Base-by-base conservation (phyloP, 2,888 invertebrate genomes). In the Dasysyrphus albostriatus region DNA sequence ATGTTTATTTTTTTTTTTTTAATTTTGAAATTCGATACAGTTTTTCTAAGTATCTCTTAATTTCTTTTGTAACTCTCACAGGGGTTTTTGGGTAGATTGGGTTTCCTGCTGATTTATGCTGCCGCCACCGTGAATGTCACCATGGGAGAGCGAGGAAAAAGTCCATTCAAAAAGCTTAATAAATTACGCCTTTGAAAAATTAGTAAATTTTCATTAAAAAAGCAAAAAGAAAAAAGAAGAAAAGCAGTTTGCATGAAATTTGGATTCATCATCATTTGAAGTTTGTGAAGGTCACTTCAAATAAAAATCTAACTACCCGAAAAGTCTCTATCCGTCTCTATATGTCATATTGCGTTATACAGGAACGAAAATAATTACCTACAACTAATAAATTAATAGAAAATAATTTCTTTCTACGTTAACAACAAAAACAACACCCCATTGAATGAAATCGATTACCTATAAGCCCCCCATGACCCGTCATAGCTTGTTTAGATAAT, bases 21-120 rank as follows among this genome's bases (percentile, higher is more conserved):
- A 24, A n/a, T 29, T 54, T 67, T 69, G 78, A 78, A 37, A 83
- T 74, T 74, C 32, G 74, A 83, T 83, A 83, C 67, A 39, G 37
- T 72, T 76, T 72, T 47, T 47, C 56, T 32, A 24, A 42, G 51
- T 61, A 69, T 63, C 69, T 51, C n/a, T 19, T 44, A 16, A n/a
- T 65, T 47, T 58, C 56, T 63, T 65, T 14, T 59, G 47, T 63
- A 37, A 34, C 14, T 19, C 24, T 61, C 14, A 0, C 24, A 37
- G 5, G 2, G 19, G 7, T 10, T 5, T 12, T 32, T 5, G 5
- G 39, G n/a, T 69, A 24, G 24, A 54, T 69, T 34, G 12, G 34
- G 14, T 24, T 44, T 69, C 75, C 56, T 59, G 51, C 34, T 59
- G 75, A 51, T 69, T 61, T 47, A 67, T 24, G n/a, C n/a, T 14